A percentile compares a stretch with the other conserved stretches of the same genome.
Evolutionary conservation across 2,888 invertebrate genomes (phyloP).

Genomic region (Scaptomyza tumidula): DNA sequence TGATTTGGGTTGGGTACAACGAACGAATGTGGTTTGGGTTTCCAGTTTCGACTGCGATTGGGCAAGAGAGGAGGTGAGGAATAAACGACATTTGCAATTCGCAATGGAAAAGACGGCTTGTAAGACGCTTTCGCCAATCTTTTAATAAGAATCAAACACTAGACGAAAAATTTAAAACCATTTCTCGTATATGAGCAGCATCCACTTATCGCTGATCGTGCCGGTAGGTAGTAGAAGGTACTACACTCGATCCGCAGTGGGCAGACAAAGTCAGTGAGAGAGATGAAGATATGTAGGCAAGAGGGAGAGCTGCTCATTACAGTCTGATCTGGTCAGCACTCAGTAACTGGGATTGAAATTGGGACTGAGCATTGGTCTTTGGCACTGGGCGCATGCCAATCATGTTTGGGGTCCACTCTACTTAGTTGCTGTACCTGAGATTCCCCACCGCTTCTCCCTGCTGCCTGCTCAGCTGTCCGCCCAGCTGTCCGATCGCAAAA

Average conservation of each 20-base stretch:
- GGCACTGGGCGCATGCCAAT: conserved; percentile 59
- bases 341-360: conserved; percentile 13
- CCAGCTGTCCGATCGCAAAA: conserved; percentile 50
- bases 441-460: conserved; percentile 11
- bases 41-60: conserved; percentile 26
- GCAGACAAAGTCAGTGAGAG: conserved; percentile 18
- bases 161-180: conserved; percentile 79
- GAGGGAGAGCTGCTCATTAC: conserved; percentile 60
- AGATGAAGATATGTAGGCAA: background rate
- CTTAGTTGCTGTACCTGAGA: conserved; percentile 49
- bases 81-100: conserved; percentile 69
- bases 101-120: conserved; percentile 62
- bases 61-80: background rate
- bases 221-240: conserved; percentile 68
- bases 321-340: conserved; percentile 48
- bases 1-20: conserved; percentile 53
- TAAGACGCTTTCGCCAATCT: conserved; percentile 78
- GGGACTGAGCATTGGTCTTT: conserved; percentile 19
- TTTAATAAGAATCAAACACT: conserved; percentile 82
- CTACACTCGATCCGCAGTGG: conserved; percentile 27
- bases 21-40: conserved; percentile 28
- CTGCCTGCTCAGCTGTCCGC: conserved; percentile 44
- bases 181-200: conserved; percentile 75
- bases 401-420: conserved; percentile 54
- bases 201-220: conserved; percentile 76